Evolutionary conservation across 2,888 invertebrate species (phyloP).

Genomic region (Leptopilina myrica): DNA sequence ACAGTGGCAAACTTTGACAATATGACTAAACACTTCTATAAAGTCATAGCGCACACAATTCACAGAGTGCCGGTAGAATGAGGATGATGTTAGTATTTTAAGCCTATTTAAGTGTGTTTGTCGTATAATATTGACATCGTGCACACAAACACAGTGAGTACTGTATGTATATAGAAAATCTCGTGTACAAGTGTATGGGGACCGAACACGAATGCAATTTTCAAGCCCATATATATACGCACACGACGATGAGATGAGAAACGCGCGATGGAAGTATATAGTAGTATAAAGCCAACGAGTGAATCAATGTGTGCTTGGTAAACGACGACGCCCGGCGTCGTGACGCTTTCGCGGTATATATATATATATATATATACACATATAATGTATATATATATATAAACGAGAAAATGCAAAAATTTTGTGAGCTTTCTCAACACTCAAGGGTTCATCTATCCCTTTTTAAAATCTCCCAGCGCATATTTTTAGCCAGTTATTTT

Average conservation of each 20-base stretch:
- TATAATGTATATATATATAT: no score
- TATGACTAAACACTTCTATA: conserved; percentile 70
- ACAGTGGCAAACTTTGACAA: conserved; percentile 58
- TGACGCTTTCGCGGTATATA: conserved; percentile 35
- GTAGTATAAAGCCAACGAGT: conserved; percentile 55
- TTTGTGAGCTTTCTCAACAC: conserved; percentile 17
- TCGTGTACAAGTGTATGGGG: conserved; percentile 45
- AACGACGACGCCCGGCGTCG: conserved; percentile 60
- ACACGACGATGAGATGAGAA: conserved; percentile 37
- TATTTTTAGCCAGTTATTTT: conserved; percentile 18
- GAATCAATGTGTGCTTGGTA: conserved; percentile 69
- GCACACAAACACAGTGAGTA: conserved; percentile 70
- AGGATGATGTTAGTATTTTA: conserved; percentile 74
- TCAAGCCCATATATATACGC: conserved; percentile 35
- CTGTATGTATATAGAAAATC: conserved; percentile 54
- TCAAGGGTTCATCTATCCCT: conserved; percentile 11
- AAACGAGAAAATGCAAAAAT: conserved; percentile 18
- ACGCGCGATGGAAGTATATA: conserved; percentile 37
- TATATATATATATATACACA: no score
- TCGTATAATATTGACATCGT: conserved; percentile 76
- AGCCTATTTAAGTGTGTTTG: conserved; percentile 77
- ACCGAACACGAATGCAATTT: conserved; percentile 21
- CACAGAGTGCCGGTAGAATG: conserved; percentile 59
- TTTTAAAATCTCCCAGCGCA: neutral
- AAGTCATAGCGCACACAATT: conserved; percentile 67